phyloP scores from a whole-genome alignment of 1,140 invertebrate genomes.

The Microplitis mediator region DNA sequence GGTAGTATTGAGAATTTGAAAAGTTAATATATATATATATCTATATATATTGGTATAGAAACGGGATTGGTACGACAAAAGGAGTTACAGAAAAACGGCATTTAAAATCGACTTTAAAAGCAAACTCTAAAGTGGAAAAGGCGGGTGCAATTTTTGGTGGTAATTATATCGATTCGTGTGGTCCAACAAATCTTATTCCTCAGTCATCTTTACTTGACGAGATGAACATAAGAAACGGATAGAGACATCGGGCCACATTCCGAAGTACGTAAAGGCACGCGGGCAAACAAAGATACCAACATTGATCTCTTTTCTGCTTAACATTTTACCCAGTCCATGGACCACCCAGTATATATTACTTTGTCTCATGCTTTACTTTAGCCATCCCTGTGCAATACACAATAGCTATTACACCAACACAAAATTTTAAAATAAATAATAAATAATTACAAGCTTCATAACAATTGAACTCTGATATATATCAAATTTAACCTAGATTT shows the following conservation, averaged over 20 bases:
- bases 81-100: slow-evolving; percentile 47
- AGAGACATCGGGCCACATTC: slow-evolving; percentile 63
- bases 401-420: too few species aligned
- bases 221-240: slow-evolving; percentile 55
- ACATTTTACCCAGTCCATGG: slow-evolving; percentile 49
- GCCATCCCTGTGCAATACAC: not conserved
- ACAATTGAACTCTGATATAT: too few species aligned
- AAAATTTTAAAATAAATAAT: too few species aligned
- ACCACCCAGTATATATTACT: slow-evolving; percentile 46
- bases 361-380: not conserved
- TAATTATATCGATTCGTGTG: slow-evolving; percentile 63
- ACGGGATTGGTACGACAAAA: too few species aligned
- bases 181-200: slow-evolving; percentile 35
- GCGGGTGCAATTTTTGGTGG: slow-evolving; percentile 56
- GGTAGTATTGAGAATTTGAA: not conserved
- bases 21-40: not conserved
- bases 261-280: slow-evolving; percentile 51
- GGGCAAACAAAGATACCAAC: slow-evolving; percentile 36
- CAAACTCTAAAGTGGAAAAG: slow-evolving; percentile 49
- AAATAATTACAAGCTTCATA: too few species aligned
- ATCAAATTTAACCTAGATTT: too few species aligned
- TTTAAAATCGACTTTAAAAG: slow-evolving; percentile 37
- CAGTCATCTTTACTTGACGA: slow-evolving; percentile 21
- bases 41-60: not conserved
- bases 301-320: slow-evolving; percentile 45